phyloP scores from a whole-genome alignment of 2,113 vertebrate species.

The Ginglymostoma cirratum region DNA sequence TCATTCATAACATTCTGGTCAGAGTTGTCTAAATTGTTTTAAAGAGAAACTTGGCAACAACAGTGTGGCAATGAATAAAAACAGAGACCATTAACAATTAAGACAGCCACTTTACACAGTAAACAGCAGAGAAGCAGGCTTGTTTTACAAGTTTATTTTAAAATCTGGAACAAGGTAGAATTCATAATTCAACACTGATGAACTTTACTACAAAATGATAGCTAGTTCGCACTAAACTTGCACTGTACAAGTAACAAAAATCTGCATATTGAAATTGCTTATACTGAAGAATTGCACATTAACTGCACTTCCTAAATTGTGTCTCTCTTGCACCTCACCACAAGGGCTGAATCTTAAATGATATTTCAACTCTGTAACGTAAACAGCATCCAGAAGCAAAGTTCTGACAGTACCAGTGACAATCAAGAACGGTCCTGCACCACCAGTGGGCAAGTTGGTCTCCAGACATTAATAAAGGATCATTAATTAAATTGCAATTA shows the following conservation, averaged over 20 bases:
- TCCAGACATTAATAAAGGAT: background rate
- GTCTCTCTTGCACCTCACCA: too few species aligned
- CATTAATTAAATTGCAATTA: background rate
- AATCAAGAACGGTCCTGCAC: background rate
- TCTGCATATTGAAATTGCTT: background rate
- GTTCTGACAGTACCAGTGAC: background rate
- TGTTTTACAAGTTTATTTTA: slow-evolving; percentile 24
- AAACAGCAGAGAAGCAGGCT: background rate
- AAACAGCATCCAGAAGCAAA: background rate
- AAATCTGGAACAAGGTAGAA: slow-evolving; percentile 1
- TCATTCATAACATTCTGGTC: too few species aligned
- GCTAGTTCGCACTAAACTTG: background rate
- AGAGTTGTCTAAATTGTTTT: too few species aligned
- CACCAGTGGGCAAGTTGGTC: background rate
- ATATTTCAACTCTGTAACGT: background rate
- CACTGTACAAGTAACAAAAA: background rate
- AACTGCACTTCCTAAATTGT: background rate
- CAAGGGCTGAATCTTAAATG: background rate
- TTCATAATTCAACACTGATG: slow-evolving; percentile 3
- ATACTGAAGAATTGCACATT: slow-evolving; percentile 10
- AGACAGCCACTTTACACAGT: background rate
- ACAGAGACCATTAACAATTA: background rate
- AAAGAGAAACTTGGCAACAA: too few species aligned
- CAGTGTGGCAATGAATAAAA: background rate
- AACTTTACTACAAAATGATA: background rate